Evolutionary conservation across 2,797 vertebrate species (phyloP), one percentile per base, ranked within the genome.

Genomic region (Chaetodon trifasciatus): DNA sequence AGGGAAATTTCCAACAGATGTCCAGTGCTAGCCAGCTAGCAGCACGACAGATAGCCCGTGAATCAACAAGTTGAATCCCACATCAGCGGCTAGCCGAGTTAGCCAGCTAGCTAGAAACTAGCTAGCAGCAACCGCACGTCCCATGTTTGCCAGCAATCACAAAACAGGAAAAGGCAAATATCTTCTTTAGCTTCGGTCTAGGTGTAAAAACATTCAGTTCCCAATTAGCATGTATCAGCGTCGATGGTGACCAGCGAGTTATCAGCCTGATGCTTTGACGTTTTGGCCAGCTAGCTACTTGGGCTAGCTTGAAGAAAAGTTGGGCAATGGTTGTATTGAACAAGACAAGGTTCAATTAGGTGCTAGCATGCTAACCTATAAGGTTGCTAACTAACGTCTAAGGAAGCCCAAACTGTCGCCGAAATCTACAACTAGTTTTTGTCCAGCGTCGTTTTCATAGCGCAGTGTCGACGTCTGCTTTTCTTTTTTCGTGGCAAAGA

Each of bases 61-160:
- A 91, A 95, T 95, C 95, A 96, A 96, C 95, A 96, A 95, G 95
- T 96, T 94, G 91, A 91, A 90, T 87, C 93, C 91, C 88, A 91
- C 94, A 95, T 95, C 91, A 84, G 92, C 86, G 83, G 86, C 86
- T 88, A 91, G 86, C 74, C 56, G 32, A 85, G 80, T 93, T 91
- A 91, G 91, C 91, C 81, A 82, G 88, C 91, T 85, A 91, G 89
- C 90, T 89, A 62, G 64, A 60, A 75, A 89, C 90, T 91, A 93
- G 85, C 92, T 92, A 84, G 90, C 89, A 86, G 82, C 87, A 67
- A 82, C 69, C 56, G 77, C 57, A 85, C 80, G 88, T 90, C 90
- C 90, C 94, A 95, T 95, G 88, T 91, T 88, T 91, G 85, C 87
- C 84, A 89, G 88, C 91, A 88, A 70, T 60, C 62, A 65, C 49